These are phyloP conservation scores for Eretmochelys imbricata DNA, from an alignment of 2,113 vertebrate species.

Conservation along the genomic window DNA sequence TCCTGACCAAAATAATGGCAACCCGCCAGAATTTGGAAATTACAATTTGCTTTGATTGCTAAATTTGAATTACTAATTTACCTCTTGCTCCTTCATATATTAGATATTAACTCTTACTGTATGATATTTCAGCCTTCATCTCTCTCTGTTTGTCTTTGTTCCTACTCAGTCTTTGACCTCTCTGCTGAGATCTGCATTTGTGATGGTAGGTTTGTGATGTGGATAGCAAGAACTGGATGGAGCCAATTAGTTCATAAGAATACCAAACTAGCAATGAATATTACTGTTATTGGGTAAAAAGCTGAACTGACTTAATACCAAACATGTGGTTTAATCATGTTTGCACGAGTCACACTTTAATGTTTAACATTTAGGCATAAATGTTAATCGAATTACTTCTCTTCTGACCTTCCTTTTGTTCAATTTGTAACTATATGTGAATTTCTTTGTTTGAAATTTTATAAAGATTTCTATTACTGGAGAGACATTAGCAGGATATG, in stretches of 20 bases:
- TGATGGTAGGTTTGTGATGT: neutral
- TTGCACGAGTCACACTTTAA: neutral
- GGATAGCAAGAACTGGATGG: neutral
- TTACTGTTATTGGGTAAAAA: neutral
- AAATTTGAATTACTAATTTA: neutral
- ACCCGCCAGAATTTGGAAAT: rapidly evolving
- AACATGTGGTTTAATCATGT: neutral
- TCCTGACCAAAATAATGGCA: neutral
- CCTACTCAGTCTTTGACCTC: neutral
- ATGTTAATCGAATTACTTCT: neutral
- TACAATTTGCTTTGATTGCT: neutral
- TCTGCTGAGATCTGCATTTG: neutral
- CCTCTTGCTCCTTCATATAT: neutral
- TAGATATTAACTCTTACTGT: neutral
- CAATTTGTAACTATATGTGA: neutral
- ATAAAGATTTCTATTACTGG: neutral
- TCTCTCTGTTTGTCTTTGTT: neutral
- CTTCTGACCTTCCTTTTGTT: neutral
- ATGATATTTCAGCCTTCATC: neutral
- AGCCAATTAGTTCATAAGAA: neutral
- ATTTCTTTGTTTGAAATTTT: neutral
- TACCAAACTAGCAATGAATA: neutral
- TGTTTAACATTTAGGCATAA: neutral
- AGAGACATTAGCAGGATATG: neutral
- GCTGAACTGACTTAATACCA: neutral